Conservation (phyloP, 2,797 vertebrate species). For the Pseudomugil gertrudae region DNA sequence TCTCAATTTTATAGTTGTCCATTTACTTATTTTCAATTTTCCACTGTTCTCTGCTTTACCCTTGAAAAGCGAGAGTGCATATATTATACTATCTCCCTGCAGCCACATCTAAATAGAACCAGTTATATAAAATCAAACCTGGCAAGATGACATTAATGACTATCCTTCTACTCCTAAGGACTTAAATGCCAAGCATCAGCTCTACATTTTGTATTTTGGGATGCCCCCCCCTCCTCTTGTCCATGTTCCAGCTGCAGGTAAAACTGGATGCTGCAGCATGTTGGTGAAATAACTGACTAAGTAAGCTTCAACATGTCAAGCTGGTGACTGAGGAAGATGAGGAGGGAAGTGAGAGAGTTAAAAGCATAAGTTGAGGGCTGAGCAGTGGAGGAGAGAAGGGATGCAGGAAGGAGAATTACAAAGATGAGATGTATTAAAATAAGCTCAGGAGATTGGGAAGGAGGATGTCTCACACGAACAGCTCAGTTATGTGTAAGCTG, state of each 20-base stretch:
- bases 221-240: neutral
- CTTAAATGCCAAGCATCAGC: neutral
- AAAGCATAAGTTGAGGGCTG: neutral
- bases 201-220: neutral
- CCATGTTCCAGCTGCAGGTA: neutral
- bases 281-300: neutral
- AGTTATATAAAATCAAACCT: slow-evolving; percentile 15
- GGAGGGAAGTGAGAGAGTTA: neutral
- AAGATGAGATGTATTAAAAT: slow-evolving; percentile 35
- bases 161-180: neutral
- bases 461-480: slow-evolving; percentile 3
- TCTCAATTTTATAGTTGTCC: neutral
- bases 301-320: slow-evolving; percentile 1
- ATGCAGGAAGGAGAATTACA: slow-evolving; percentile 5
- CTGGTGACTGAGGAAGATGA: slow-evolving; percentile 3
- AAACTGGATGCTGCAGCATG: neutral
- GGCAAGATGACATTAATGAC: neutral
- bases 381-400: slow-evolving; percentile 5
- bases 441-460: neutral
- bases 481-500: slow-evolving; percentile 21
- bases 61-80: neutral
- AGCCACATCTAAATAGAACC: slow-evolving; percentile 22
- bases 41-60: slow-evolving; percentile 6
- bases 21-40: neutral
- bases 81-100: slow-evolving; percentile 31